phyloP scores from a whole-genome alignment of 2,113 vertebrate species.

The Leptobrachium leishanense region DNA sequence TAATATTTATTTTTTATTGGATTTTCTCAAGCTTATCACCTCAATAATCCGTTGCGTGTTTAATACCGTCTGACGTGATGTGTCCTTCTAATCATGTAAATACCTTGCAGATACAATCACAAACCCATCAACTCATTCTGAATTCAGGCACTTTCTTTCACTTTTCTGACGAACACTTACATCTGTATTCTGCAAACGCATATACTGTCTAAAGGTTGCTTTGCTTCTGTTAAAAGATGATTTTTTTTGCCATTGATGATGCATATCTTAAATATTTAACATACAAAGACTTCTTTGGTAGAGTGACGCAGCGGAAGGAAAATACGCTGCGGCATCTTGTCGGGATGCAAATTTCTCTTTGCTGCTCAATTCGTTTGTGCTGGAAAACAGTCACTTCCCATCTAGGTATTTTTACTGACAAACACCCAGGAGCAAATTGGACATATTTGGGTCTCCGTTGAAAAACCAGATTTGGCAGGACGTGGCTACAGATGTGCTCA shows the following conservation, averaged over 20 bases:
- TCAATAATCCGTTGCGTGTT: no score
- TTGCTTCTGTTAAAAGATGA: no score
- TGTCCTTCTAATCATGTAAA: no score
- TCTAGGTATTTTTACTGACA: slow-evolving; percentile 27
- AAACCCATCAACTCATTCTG: no score
- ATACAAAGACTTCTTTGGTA: neutral
- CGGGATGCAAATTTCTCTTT: neutral
- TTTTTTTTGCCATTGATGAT: neutral
- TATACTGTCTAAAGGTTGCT: no score
- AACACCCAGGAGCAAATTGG: slow-evolving; percentile 32
- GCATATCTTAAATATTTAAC: neutral
- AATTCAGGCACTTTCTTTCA: no score
- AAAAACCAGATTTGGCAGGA: slow-evolving; percentile 30
- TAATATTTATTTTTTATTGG: no score
- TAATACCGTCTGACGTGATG: no score
- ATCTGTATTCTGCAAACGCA: no score
- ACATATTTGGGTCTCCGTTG: slow-evolving; percentile 32
- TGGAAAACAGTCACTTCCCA: slow-evolving; percentile 7
- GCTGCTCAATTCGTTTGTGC: neutral
- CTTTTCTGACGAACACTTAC: no score
- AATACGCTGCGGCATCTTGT: neutral
- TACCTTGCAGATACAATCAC: no score
- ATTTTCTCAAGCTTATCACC: no score
- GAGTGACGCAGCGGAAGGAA: neutral
- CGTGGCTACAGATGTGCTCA: slow-evolving; percentile 4